These are phyloP conservation scores for Lacanobia oleracea DNA, from an alignment of 2,888 invertebrate genomes.

Conservation along the genomic window DNA sequence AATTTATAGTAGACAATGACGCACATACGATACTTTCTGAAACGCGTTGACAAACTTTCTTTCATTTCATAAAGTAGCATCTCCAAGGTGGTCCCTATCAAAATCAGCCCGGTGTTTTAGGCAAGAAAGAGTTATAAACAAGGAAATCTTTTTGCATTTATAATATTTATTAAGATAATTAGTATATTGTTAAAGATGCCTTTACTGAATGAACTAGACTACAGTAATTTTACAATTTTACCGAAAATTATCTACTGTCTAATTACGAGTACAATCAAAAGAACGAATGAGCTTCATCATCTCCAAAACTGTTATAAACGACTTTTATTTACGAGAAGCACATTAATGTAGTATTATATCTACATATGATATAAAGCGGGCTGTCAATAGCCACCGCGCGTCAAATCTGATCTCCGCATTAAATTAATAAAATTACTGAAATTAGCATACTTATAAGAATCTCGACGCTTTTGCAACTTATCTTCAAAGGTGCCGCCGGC, in stretches of 20 bases:
- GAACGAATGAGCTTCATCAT: slow-evolving; percentile 6
- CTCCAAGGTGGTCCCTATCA: no score
- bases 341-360: slow-evolving; percentile 58
- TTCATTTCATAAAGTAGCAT: no score
- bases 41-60: no score
- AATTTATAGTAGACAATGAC: neutral
- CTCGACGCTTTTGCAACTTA: slow-evolving; percentile 68
- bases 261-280: slow-evolving; percentile 20
- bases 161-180: no score
- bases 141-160: no score
- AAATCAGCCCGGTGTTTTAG: no score
- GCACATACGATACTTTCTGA: neutral
- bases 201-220: no score
- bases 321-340: slow-evolving; percentile 57
- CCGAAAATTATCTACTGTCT: neutral
- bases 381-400: slow-evolving; percentile 67
- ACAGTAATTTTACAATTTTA: neutral
- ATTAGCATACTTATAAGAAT: slow-evolving; percentile 74
- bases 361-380: slow-evolving; percentile 57
- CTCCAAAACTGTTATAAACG: slow-evolving; percentile 44
- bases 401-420: slow-evolving; percentile 70
- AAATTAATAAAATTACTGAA: slow-evolving; percentile 76
- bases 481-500: slow-evolving; percentile 65
- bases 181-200: no score
- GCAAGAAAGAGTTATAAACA: no score